Conservation (phyloP, 2,113 vertebrate species). For the Pseudorhombus dupliciocellatus region DNA sequence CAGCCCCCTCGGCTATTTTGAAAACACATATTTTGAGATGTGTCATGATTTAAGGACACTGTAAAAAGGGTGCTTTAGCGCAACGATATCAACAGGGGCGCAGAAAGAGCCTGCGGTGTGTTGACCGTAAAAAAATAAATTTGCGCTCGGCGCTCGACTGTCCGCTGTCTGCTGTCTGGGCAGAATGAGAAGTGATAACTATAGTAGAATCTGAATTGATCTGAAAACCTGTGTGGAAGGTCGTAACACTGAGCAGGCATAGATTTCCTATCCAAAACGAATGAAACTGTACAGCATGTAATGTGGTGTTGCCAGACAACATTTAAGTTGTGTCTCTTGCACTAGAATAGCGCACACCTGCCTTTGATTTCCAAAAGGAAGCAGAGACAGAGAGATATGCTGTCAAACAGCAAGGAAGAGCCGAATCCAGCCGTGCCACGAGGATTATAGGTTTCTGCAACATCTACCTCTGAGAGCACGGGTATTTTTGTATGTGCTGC, state of each 20-base stretch:
- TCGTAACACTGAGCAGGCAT: slow-evolving; percentile 38
- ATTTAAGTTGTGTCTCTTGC: slow-evolving; percentile 6
- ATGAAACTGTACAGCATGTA: slow-evolving; percentile 10
- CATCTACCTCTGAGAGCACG: slow-evolving; percentile 47
- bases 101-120: slow-evolving; percentile 16
- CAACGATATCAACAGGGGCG: background rate
- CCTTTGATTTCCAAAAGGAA: slow-evolving; percentile 24
- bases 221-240: slow-evolving; percentile 2
- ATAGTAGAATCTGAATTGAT: slow-evolving; percentile 42
- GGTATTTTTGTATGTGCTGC: slow-evolving; percentile 27
- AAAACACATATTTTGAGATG: slow-evolving; percentile 18
- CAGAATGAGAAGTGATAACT: slow-evolving; percentile 46
- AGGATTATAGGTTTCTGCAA: slow-evolving; percentile 14
- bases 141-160: background rate
- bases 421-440: background rate
- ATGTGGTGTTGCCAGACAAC: slow-evolving; percentile 33
- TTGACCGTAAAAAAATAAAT: slow-evolving; percentile 11
- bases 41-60: slow-evolving; percentile 3
- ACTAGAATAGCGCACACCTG: background rate
- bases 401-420: slow-evolving; percentile 9
- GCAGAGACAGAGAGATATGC: slow-evolving; percentile 10
- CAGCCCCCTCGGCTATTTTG: slow-evolving; percentile 16
- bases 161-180: background rate
- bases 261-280: slow-evolving; percentile 44
- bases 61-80: slow-evolving; percentile 19